These are phyloP conservation scores for Lasioglossum zephyrum DNA, from an alignment of 2,888 invertebrate species.

Conservation along the genomic window DNA sequence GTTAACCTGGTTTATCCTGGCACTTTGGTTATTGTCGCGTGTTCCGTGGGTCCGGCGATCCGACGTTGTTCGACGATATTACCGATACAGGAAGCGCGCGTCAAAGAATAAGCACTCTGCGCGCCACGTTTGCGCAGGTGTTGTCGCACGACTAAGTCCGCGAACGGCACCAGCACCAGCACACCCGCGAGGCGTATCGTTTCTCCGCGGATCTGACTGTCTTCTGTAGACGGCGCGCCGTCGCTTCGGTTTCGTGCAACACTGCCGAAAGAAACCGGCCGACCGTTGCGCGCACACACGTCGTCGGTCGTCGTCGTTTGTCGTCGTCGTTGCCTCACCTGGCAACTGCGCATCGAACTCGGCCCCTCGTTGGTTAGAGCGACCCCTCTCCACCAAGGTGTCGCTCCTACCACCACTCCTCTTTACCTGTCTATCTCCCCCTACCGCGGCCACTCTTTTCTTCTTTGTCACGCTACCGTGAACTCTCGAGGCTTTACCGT, in stretches of 20 bases:
- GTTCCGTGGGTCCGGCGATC: constrained; percentile 39
- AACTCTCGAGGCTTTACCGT: constrained; percentile 17
- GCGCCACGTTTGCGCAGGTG: constrained; percentile 29
- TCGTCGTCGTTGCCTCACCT: constrained; percentile 76
- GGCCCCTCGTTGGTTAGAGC: constrained; percentile 64
- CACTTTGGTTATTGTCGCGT: background rate
- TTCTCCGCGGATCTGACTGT: constrained; percentile 30
- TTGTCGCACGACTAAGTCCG: constrained; percentile 17
- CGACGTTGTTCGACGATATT: background rate
- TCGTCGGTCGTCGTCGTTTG: background rate
- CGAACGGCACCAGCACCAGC: constrained; percentile 5
- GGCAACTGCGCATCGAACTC: constrained; percentile 80
- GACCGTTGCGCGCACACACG: constrained; percentile 64
- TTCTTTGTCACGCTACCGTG: constrained; percentile 5
- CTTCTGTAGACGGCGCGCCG: constrained; percentile 57
- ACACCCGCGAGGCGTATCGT: constrained; percentile 41
- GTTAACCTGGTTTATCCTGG: background rate
- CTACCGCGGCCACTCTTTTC: no score
- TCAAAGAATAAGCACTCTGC: background rate
- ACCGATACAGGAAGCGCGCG: background rate
- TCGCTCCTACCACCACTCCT: background rate
- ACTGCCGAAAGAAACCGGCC: constrained; percentile 59
- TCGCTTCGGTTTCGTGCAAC: constrained; percentile 62
- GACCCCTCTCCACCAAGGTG: constrained; percentile 43
- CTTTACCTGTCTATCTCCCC: constrained; percentile 16